Base-by-base conservation (phyloP, 2,888 invertebrate species). In the Alloscopus bannaensis region DNA sequence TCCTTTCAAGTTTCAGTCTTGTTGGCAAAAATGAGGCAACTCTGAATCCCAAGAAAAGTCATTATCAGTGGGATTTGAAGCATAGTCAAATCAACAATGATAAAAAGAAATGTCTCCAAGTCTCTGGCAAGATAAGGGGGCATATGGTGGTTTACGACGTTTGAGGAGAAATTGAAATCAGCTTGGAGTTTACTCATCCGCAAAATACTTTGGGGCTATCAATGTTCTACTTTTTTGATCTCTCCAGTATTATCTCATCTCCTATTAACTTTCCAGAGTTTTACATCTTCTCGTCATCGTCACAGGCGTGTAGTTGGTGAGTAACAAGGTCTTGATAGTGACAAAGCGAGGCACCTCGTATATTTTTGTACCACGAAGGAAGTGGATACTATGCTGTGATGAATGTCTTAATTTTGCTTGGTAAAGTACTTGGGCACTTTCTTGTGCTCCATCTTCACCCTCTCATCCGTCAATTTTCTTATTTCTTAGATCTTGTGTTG, bases 11-110 rank as follows among this genome's bases (percentile, higher is more conserved):
- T n/a, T n/a, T n/a, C n/a, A n/a, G n/a, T n/a, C n/a, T n/a, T n/a
- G n/a, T n/a, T n/a, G n/a, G n/a, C n/a, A n/a, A n/a, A n/a, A n/a
- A n/a, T n/a, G n/a, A n/a, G n/a, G 29, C 52, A 71, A 36, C 62
- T 62, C 8, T 52, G 26, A 60, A 52, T 62, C 62, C 64, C 16
- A n/a, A 72, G 69, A 75, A 72, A 81, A 79, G 78, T 81, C 81
- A 81, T 81, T 81, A 79, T 81, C 81, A 72, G 78, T 78, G 75
- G 57, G 60, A 79, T 79, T 78, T 79, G 75, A 79, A 81, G 69
- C 81, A 75, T 73, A 66, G 60, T 45, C 57, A 81, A 81, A 73
- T 78, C 69, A 70, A 70, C 78, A 81, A 81, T 68, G 62, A 60
- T 52, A 36, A 69, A 76, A 76, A 68, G 68, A 68, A 76, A 68